Percentiles rank a stretch among this genome's conserved stretches.
Conservation (phyloP, 2,888 invertebrate genomes). For the Xestia ashworthii region DNA sequence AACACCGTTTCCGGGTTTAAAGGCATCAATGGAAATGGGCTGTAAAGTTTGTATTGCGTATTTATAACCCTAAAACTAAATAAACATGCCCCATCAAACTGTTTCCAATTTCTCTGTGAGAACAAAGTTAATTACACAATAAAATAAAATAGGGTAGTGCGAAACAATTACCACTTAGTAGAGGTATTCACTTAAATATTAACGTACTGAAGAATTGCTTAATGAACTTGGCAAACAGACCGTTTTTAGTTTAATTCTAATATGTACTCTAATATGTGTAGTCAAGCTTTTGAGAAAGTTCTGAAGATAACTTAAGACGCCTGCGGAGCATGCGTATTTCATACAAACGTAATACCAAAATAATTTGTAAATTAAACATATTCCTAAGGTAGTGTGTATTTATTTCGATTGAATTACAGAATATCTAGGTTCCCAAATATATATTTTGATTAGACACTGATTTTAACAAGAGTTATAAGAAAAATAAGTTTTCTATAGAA, state of each 20-base stretch:
- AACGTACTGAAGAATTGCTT: background rate
- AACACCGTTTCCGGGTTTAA: background rate
- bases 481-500: too few species aligned
- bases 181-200: background rate
- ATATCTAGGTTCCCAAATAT: too few species aligned
- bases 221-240: conserved; percentile 1
- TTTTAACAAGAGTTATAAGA: too few species aligned
- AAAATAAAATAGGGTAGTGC: background rate
- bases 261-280: too few species aligned
- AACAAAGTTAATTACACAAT: background rate
- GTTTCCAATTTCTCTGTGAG: background rate
- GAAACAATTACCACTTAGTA: conserved; percentile 4
- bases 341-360: too few species aligned
- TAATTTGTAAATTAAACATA: too few species aligned
- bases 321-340: too few species aligned
- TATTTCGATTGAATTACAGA: too few species aligned
- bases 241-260: conserved; percentile 2
- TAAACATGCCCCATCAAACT: background rate
- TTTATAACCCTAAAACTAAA: background rate
- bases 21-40: too few species aligned
- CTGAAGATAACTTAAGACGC: too few species aligned
- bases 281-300: background rate
- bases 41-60: background rate
- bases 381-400: too few species aligned
- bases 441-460: too few species aligned